phyloP scores from a whole-genome alignment of 2,797 vertebrate species.

The Botia kubotai region DNA sequence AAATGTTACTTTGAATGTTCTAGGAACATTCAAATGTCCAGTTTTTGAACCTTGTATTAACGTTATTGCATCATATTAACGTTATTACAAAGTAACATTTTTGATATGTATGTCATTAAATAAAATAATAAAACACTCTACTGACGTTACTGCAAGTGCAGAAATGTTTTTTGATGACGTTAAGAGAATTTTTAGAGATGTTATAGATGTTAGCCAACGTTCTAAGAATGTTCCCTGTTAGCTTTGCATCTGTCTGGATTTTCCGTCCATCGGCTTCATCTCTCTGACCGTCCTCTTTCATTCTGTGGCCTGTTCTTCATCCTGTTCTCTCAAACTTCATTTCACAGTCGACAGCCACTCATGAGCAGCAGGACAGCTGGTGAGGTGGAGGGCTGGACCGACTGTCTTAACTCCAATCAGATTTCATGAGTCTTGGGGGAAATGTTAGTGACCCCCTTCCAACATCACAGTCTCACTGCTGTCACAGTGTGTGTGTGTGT shows the following conservation, averaged over 20 bases:
- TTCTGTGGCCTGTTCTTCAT: slow-evolving; percentile 65
- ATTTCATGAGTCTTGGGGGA: slow-evolving; percentile 76
- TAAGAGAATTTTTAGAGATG: too few species aligned
- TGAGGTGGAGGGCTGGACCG: slow-evolving; percentile 68
- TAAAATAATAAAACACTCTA: too few species aligned
- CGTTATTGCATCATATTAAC: too few species aligned
- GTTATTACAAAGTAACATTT: too few species aligned
- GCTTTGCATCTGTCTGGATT: slow-evolving; percentile 6
- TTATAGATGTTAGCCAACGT: too few species aligned
- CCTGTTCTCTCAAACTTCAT: slow-evolving; percentile 70
- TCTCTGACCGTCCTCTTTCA: slow-evolving; percentile 8
- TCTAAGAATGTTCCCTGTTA: too few species aligned
- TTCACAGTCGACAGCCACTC: slow-evolving; percentile 80
- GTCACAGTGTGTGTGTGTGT: neutral
- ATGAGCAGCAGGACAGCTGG: slow-evolving; percentile 75
- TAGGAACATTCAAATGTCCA: too few species aligned
- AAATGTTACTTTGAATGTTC: too few species aligned
- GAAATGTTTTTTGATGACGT: slow-evolving; percentile 50
- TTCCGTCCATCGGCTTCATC: slow-evolving; percentile 8
- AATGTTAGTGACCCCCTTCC: slow-evolving; percentile 58
- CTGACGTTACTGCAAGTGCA: slow-evolving; percentile 50
- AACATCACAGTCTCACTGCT: slow-evolving; percentile 65
- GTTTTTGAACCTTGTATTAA: too few species aligned
- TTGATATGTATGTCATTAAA: too few species aligned
- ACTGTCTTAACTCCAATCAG: slow-evolving; percentile 81